A percentile compares a stretch with the other conserved stretches of the same genome.
phyloP scores from a whole-genome alignment of 2,888 invertebrate genomes.

The Euclidia mi region DNA sequence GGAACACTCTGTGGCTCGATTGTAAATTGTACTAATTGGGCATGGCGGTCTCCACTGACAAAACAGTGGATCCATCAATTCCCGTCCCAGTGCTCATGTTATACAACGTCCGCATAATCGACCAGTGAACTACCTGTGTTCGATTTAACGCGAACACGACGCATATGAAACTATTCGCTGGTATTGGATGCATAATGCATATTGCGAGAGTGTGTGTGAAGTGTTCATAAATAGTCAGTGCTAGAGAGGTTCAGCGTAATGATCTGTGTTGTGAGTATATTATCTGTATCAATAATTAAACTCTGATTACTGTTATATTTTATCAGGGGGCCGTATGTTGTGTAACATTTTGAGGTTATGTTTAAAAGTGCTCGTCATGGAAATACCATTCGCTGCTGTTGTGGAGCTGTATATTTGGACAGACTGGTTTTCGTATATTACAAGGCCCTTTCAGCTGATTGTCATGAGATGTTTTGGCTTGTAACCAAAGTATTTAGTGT shows the following conservation, averaged over 20 bases:
- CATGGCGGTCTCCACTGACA: constrained; percentile 83
- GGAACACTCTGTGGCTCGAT: constrained; percentile 80
- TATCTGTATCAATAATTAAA: constrained; percentile 63
- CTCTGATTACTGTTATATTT: constrained; percentile 54
- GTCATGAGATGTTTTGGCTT: constrained; percentile 65
- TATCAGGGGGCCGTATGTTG: constrained; percentile 52
- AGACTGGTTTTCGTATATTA: constrained; percentile 53
- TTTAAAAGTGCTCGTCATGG: constrained; percentile 64
- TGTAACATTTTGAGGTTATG: constrained; percentile 85
- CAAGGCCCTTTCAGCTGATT: constrained; percentile 61
- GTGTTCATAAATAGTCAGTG: constrained; percentile 87
- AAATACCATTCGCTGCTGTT: constrained; percentile 57
- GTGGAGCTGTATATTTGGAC: constrained; percentile 52
- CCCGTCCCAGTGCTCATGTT: constrained; percentile 74
- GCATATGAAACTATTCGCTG: constrained; percentile 74
- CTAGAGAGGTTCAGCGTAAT: constrained; percentile 81
- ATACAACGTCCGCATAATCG: constrained; percentile 72
- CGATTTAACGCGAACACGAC: constrained; percentile 69
- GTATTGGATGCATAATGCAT: constrained; percentile 82
- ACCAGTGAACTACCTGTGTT: constrained; percentile 77
- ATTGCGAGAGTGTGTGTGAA: constrained; percentile 82
- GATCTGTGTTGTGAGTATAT: constrained; percentile 83
- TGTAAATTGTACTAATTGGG: constrained; percentile 89
- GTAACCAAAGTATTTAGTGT: constrained; percentile 62
- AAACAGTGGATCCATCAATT: constrained; percentile 83